Conservation (phyloP, 2,113 vertebrate species). For the Naja naja region DNA sequence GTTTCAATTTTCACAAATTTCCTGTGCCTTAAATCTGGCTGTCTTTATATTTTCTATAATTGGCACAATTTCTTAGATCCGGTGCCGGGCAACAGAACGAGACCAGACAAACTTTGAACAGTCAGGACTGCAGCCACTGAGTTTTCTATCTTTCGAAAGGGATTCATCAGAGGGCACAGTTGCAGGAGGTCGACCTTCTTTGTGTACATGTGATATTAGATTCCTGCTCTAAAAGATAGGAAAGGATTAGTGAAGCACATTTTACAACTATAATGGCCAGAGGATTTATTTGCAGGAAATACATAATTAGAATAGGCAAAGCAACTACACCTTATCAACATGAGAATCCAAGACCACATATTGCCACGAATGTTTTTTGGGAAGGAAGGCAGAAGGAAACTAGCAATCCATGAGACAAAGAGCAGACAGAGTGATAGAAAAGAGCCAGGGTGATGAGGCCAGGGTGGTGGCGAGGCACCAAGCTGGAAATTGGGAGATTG, state of each 20-base stretch:
- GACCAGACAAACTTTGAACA: background rate
- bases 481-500: background rate
- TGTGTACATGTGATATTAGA: background rate
- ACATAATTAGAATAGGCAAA: background rate
- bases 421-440: background rate
- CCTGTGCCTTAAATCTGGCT: conserved; percentile 1
- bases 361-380: background rate
- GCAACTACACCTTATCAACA: background rate
- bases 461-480: background rate
- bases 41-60: conserved; percentile 32
- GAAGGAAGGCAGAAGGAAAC: background rate
- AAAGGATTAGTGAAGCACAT: background rate
- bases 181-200: background rate
- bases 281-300: background rate
- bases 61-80: background rate
- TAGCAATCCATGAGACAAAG: background rate
- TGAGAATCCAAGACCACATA: background rate
- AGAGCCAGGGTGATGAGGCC: background rate
- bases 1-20: conserved; percentile 40
- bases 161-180: background rate
- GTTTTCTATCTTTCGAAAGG: background rate
- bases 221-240: background rate
- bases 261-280: background rate
- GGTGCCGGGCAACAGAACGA: background rate
- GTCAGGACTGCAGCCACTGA: background rate